Base-by-base conservation (phyloP, 2,888 invertebrate species). In the Tenodera sinensis region DNA sequence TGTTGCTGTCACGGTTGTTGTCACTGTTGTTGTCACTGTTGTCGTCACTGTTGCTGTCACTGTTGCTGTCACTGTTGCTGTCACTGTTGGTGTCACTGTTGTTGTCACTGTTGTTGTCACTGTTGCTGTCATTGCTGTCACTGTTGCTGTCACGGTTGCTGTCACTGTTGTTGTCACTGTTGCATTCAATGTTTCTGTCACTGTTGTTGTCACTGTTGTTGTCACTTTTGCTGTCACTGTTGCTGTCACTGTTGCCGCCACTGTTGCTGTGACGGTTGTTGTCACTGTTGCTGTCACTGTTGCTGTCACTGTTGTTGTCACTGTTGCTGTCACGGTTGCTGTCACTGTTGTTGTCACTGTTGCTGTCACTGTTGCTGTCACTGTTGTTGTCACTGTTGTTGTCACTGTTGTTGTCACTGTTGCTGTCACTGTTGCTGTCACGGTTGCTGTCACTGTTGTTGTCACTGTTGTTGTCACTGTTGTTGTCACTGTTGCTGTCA, bases 251-350 rank as follows among this genome's bases (percentile, higher is more conserved):
- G 83, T 88, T 27, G 82, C 88, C 15, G 83, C 83, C 28, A 83
- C 88, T 54, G 83, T 88, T 14, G 82, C 88, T 12, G n/a, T 87
- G 20, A 20, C 47, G 28, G n/a, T n/a, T n/a, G n/a, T n/a, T n/a
- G n/a, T n/a, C n/a, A n/a, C n/a, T n/a, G n/a, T n/a, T n/a, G n/a
- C 85, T 89, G 28, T 87, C 88, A 14, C 88, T 87, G 81, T 87
- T 82, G 9, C 88, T 87, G 81, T 87, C 88, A 14, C 81, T 87
- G 25, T 87, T 82, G 9, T 20, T 87, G 25, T 87, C 88, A 25
- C 88, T 88, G 83, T 88, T 83, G 20, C 88, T 88, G 83, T 88
- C 88, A 25, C 88, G 82, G 81, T 87, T 82, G 9, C 81, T 87
- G 20, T 47, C 47, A 27, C 71, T 87, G 85, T 87, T 82, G 9